A percentile compares a stretch with the other conserved stretches of the same genome.
These are phyloP conservation scores for Gonocerus acuteangulatus DNA, from an alignment of 2,888 invertebrate genomes.

Conservation along the genomic window DNA sequence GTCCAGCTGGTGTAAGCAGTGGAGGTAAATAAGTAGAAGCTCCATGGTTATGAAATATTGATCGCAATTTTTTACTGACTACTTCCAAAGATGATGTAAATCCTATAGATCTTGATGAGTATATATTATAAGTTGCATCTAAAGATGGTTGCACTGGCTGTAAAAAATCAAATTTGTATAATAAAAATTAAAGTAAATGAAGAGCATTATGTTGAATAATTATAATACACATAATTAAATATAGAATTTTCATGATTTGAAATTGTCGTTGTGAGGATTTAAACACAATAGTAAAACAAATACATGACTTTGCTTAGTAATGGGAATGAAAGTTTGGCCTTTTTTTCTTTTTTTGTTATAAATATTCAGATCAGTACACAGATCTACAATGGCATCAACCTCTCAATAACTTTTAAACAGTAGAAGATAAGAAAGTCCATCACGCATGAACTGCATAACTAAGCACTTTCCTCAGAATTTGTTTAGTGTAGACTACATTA, in stretches of 20 bases:
- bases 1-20: conserved; percentile 66
- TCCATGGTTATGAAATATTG: conserved; percentile 51
- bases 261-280: neutral
- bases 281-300: no score
- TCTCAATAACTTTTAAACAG: no score
- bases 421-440: no score
- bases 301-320: no score
- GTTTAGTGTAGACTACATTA: no score
- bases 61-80: conserved; percentile 18
- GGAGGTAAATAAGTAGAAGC: conserved; percentile 73
- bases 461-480: no score
- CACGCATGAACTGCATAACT: no score
- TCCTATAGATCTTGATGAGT: conserved; percentile 25
- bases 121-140: conserved; percentile 73
- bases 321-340: no score
- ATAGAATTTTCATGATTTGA: neutral
- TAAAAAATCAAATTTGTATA: conserved; percentile 37
- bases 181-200: neutral
- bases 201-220: no score
- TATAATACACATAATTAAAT: neutral
- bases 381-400: no score
- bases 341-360: no score
- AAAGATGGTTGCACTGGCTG: conserved; percentile 56
- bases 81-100: conserved; percentile 17
- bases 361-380: no score